A percentile compares a stretch with the other conserved stretches of the same genome.
Conservation (phyloP, 2,888 invertebrate genomes). For the Lasioglossum pauxillum region DNA sequence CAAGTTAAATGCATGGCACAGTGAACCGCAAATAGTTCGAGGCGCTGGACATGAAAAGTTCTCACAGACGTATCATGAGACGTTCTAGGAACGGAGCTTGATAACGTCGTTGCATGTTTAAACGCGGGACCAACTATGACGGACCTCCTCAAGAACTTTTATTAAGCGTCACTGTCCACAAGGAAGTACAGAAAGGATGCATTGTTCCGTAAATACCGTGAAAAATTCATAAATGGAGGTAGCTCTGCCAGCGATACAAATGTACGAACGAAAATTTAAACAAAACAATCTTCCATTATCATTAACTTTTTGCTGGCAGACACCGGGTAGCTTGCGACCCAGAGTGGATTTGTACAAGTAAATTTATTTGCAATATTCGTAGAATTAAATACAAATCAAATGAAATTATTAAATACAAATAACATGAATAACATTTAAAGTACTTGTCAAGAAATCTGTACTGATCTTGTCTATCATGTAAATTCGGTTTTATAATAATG, state of each 20-base stretch:
- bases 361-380: background rate
- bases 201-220: background rate
- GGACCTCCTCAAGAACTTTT: constrained; percentile 60
- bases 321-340: background rate
- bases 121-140: constrained; percentile 42
- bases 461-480: too few relatives aligned
- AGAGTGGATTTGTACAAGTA: background rate
- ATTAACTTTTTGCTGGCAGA: background rate
- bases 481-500: too few relatives aligned
- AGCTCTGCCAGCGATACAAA: background rate
- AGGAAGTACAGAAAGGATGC: constrained; percentile 19
- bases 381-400: too few relatives aligned
- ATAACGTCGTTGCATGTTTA: constrained; percentile 66
- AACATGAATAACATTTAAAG: too few relatives aligned
- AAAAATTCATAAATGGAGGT: background rate
- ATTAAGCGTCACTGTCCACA: constrained; percentile 33
- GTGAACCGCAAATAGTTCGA: constrained; percentile 66
- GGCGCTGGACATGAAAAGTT: constrained; percentile 60
- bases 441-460: too few relatives aligned
- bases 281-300: background rate
- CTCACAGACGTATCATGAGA: constrained; percentile 68
- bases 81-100: constrained; percentile 63
- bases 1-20: constrained; percentile 61
- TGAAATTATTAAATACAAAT: too few relatives aligned
- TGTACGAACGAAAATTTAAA: background rate